Evolutionary conservation across 2,797 vertebrate species (phyloP).

Genomic region (Percopsis omiscomaycus): DNA sequence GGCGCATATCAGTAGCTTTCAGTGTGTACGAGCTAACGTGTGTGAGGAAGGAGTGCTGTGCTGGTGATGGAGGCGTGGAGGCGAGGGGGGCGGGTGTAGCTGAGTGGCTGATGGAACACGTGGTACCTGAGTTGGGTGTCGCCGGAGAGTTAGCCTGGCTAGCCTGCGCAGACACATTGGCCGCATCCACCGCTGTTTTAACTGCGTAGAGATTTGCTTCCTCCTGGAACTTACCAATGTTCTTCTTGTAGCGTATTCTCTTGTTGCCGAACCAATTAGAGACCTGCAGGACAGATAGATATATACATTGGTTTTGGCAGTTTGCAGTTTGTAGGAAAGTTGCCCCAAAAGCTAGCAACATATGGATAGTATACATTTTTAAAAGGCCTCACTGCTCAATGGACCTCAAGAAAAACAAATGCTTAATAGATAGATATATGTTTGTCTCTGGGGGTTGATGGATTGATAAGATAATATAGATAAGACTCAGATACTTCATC

Average conservation of each 20-base stretch:
- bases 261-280: conserved; percentile 86
- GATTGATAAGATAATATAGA: too few species aligned
- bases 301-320: conserved; percentile 18
- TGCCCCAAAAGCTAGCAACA: neutral
- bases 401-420: neutral
- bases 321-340: conserved; percentile 6
- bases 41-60: conserved; percentile 17
- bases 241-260: conserved; percentile 84
- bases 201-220: conserved; percentile 80
- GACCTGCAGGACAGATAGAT: conserved; percentile 65
- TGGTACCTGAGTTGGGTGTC: conserved; percentile 84
- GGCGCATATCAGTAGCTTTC: conserved; percentile 1
- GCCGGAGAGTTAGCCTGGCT: conserved; percentile 86
- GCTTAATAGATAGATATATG: neutral
- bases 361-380: neutral
- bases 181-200: conserved; percentile 75
- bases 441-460: too few species aligned
- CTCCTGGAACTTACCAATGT: conserved; percentile 82
- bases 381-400: neutral
- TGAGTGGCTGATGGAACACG: conserved; percentile 27
- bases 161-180: conserved; percentile 81
- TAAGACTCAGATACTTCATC: too few species aligned
- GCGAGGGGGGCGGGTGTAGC: conserved; percentile 4
- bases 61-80: neutral
- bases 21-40: conserved; percentile 6